Base-by-base conservation (phyloP, 1,140 invertebrate genomes). In the Listronotus oregonensis region DNA sequence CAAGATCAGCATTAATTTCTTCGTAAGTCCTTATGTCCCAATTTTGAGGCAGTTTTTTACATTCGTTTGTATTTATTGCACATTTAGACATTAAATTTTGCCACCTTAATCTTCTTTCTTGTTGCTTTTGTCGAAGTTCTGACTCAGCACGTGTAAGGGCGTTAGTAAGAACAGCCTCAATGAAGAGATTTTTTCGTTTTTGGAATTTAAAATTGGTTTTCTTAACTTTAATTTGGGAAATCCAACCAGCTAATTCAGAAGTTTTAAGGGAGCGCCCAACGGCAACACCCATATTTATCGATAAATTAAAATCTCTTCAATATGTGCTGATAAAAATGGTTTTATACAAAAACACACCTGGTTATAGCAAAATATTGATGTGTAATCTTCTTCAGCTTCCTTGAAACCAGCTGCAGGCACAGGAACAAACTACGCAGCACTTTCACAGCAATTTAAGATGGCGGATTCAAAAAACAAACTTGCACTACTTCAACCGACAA, bases 121-220 rank as follows among this genome's bases (percentile, higher is more conserved):
- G 69, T 63, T 83, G 81, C 62, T 80, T 82, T 6, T 32, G 68
- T 21, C 75, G 75, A 32, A 83, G 70, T 57, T 83, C 79, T 11
- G 44, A 44, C 58, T 83, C 79, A 1, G 82, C 81, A 46, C 75
- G 74, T 6, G 34, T 55, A 6, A 83, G 55, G 0, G 82, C 75
- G 44, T 72, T 72, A 3, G 76, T 72, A 9, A 84, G 69, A 34
- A 83, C 71, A 5, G 83, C 81, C 52, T 83, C 79, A 27, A 82
- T 70, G 3, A 81, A 76, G 6, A 83, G 69, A 71, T 83, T 72
- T 27, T 79, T 79, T 42, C 73, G 76, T 15, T 71, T 75, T 66
- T 72, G 77, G 46, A 69, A 72, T 46, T 79, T 73, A 40, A 76
- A 78, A 34, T 71, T 71, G 7, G 73, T 57, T 71, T 81, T 82